phyloP scores from a whole-genome alignment of 2,888 invertebrate species.

The Acanthosepion pharaonis region DNA sequence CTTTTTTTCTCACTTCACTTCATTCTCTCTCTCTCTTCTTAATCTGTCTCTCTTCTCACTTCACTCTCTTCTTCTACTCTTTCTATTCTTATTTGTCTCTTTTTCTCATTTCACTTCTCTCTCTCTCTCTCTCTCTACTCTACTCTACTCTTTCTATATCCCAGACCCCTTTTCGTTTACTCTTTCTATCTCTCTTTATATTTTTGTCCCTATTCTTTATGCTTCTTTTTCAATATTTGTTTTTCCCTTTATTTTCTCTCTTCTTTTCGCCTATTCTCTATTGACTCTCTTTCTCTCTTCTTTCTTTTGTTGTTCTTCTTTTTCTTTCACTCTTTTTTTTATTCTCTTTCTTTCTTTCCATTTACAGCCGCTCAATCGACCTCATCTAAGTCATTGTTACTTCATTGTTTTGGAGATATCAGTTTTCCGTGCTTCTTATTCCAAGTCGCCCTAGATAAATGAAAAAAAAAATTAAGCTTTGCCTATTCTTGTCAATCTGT shows the following conservation, averaged over 20 bases:
- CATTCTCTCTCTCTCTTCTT: accelerated
- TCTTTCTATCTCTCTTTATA: neutral
- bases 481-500: neutral
- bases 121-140: neutral
- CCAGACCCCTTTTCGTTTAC: too few relatives aligned
- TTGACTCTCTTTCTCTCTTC: neutral
- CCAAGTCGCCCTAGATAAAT: neutral
- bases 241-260: neutral
- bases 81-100: neutral
- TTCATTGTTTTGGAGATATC: neutral
- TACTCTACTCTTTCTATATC: too few relatives aligned
- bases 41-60: neutral
- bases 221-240: neutral
- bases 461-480: neutral
- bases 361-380: neutral
- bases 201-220: neutral
- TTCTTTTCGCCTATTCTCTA: neutral
- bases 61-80: neutral
- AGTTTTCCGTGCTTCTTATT: too few relatives aligned
- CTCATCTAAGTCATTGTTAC: neutral
- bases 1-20: neutral
- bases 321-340: too few relatives aligned
- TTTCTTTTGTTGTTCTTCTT: neutral
- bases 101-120: neutral
- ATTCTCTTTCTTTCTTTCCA: neutral